Evolutionary conservation across 1,140 invertebrate species (phyloP).

Genomic region (Pseudomyrmex pallidus): DNA sequence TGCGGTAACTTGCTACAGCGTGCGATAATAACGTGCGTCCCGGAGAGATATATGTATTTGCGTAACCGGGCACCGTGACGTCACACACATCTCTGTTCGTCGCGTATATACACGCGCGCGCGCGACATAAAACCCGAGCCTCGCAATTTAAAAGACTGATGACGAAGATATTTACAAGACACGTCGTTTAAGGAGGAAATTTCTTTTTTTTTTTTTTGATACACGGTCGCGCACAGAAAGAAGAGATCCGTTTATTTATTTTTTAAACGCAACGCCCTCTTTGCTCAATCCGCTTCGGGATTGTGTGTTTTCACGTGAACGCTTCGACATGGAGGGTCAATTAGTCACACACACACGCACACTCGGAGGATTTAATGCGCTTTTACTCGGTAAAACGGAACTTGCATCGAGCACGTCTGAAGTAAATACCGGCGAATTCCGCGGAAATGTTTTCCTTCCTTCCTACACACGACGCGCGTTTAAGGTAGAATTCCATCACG

Average conservation of each 20-base stretch:
- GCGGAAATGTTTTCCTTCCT: slow-evolving; percentile 41
- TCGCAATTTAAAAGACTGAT: background rate
- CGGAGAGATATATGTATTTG: background rate
- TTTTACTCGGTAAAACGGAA: background rate
- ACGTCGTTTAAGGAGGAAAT: background rate
- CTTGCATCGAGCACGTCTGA: background rate
- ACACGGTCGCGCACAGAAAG: background rate
- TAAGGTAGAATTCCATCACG: no score
- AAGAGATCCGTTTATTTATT: no score
- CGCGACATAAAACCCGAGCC: slow-evolving; percentile 2
- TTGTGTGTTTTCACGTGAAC: background rate
- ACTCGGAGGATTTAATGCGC: slow-evolving; percentile 11
- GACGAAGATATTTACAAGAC: slow-evolving; percentile 3
- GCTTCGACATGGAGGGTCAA: background rate
- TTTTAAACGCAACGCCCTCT: background rate
- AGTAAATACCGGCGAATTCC: slow-evolving; percentile 13
- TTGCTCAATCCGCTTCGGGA: background rate
- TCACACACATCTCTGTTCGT: background rate
- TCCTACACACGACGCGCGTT: background rate
- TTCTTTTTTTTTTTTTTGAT: background rate
- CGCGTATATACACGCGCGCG: background rate
- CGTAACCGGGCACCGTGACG: slow-evolving; percentile 22
- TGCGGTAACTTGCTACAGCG: no score
- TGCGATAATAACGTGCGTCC: slow-evolving; percentile 1
- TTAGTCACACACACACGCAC: slow-evolving; percentile 12